phyloP scores from a whole-genome alignment of 2,888 invertebrate genomes.

The Megaustenia siamemsis region DNA sequence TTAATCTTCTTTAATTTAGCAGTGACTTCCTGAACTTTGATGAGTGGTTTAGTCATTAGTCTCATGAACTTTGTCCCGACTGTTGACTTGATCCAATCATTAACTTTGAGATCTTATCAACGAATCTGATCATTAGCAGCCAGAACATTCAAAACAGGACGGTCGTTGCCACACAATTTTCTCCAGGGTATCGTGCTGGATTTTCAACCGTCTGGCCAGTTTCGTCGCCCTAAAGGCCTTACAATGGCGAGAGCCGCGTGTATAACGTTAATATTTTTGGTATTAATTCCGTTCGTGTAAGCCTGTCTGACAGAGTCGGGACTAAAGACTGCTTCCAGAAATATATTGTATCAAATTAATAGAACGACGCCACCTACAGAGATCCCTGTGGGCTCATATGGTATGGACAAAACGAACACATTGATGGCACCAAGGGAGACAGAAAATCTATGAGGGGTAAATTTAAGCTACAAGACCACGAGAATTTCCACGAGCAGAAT shows the following conservation, averaged over 20 bases:
- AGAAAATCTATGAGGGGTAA: slow-evolving; percentile 6
- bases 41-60: neutral
- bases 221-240: neutral
- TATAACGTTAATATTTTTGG: neutral
- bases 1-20: neutral
- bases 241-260: neutral
- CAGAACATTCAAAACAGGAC: neutral
- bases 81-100: neutral
- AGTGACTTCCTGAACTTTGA: neutral
- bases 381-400: neutral
- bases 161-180: neutral
- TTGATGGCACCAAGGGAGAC: neutral
- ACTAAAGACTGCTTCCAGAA: neutral
- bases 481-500: neutral
- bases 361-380: neutral
- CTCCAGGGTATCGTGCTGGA: neutral
- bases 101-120: neutral
- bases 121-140: neutral
- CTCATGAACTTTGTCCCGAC: neutral
- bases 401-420: neutral
- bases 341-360: neutral
- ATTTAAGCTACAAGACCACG: slow-evolving; percentile 13
- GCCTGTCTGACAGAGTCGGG: neutral
- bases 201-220: neutral
- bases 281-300: neutral